These are phyloP conservation scores for Pelochelys cantorii DNA, from an alignment of 2,797 vertebrate genomes.

Conservation along the genomic window DNA sequence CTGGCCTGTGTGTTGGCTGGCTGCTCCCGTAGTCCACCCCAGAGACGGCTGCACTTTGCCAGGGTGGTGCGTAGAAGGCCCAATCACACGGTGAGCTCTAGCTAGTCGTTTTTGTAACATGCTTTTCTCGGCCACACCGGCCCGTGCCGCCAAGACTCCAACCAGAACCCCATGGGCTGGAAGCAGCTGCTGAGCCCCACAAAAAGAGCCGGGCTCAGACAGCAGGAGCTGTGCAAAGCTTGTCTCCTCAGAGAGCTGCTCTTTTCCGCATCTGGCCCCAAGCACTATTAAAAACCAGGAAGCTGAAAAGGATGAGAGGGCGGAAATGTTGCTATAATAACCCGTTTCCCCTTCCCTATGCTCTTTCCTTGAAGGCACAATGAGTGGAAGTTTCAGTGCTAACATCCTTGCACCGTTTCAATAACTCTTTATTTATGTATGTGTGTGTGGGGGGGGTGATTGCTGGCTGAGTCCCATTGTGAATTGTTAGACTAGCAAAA, in stretches of 20 bases:
- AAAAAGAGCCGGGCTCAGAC: not conserved
- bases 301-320: not conserved
- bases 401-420: not conserved
- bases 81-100: not conserved
- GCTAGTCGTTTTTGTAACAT: not conserved
- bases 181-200: not conserved
- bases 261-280: not conserved
- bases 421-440: not conserved
- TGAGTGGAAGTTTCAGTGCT: not conserved
- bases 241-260: not conserved
- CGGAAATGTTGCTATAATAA: not conserved
- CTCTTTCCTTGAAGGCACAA: not conserved
- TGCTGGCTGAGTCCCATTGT: not conserved
- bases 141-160: not conserved
- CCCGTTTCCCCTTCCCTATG: not conserved
- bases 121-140: not conserved
- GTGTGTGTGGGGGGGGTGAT: rapidly evolving
- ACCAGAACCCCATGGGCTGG: not conserved
- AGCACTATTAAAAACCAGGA: not conserved
- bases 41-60: not conserved
- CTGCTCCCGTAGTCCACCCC: not conserved
- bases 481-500: not conserved
- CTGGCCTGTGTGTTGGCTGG: not conserved
- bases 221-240: not conserved
- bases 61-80: not conserved